phyloP scores from a whole-genome alignment of 2,888 invertebrate genomes.

The Eretmocerus hayati region DNA sequence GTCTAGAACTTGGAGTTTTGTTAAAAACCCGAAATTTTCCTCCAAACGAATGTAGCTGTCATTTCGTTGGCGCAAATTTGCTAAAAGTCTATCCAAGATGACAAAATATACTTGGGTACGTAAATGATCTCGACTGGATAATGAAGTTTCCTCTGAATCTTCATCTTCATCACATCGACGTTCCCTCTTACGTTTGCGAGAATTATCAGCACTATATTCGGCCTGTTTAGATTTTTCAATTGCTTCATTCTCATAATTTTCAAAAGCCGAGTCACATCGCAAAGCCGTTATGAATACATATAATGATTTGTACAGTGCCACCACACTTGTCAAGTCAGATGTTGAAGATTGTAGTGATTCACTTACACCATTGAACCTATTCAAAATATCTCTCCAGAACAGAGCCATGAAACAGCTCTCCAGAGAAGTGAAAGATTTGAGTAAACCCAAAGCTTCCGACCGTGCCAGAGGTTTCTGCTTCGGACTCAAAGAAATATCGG shows the following conservation, averaged over 20 bases:
- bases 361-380: constrained; percentile 16
- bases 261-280: not conserved
- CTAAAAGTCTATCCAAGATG: not conserved
- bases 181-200: constrained; percentile 6
- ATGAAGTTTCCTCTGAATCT: not conserved
- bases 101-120: not conserved
- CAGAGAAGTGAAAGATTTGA: constrained; percentile 5
- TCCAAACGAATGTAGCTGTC: not conserved
- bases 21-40: not conserved
- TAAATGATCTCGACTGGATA: constrained; percentile 1
- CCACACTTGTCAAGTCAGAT: constrained; percentile 11
- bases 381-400: constrained; percentile 16
- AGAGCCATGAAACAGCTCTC: constrained; percentile 12
- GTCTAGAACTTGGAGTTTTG: not conserved
- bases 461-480: constrained; percentile 11
- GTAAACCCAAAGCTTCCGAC: constrained; percentile 15
- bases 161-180: constrained; percentile 4
- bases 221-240: constrained; percentile 9
- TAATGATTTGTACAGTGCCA: constrained; percentile 15
- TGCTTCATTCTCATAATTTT: constrained; percentile 11
- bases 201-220: constrained; percentile 1
- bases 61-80: not conserved
- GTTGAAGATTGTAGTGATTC: constrained; percentile 12
- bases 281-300: constrained; percentile 5
- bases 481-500: constrained; percentile 10